Evolutionary conservation across 2,888 invertebrate genomes (phyloP).

Genomic region (Agrochola lychnidis): DNA sequence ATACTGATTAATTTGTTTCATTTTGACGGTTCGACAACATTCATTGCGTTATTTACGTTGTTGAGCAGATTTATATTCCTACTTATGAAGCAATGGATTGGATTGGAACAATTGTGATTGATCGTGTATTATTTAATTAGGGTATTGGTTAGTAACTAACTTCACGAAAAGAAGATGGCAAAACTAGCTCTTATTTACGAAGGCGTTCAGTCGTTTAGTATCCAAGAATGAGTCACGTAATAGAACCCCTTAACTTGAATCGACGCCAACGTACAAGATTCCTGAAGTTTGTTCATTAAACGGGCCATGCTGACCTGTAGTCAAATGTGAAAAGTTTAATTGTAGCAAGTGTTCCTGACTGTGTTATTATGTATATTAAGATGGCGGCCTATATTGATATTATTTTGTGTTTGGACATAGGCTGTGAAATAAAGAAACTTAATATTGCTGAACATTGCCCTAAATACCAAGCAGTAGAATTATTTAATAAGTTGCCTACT

Average conservation of each 20-base stretch:
- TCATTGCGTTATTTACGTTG: too few relatives aligned
- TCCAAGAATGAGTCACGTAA: slow-evolving; percentile 44
- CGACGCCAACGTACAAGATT: slow-evolving; percentile 63
- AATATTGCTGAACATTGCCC: too few relatives aligned
- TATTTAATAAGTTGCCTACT: too few relatives aligned
- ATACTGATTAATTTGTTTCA: too few relatives aligned
- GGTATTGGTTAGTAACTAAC: too few relatives aligned
- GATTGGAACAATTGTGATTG: too few relatives aligned
- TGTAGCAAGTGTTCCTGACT: slow-evolving; percentile 58
- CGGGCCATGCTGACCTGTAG: slow-evolving; percentile 63
- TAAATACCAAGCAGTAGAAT: too few relatives aligned
- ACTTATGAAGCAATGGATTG: too few relatives aligned
- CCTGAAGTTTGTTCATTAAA: slow-evolving; percentile 69
- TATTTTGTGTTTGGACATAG: not conserved
- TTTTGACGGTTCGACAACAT: too few relatives aligned
- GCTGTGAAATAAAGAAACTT: not conserved
- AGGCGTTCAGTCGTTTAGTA: not conserved
- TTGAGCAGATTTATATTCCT: too few relatives aligned
- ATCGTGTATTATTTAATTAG: too few relatives aligned
- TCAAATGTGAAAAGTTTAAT: slow-evolving; percentile 69
- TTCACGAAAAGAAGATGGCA: too few relatives aligned
- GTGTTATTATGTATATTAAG: slow-evolving; percentile 45
- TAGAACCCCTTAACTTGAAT: slow-evolving; percentile 48
- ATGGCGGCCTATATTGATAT: slow-evolving; percentile 24
- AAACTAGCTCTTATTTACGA: not conserved